Conservation (phyloP, 2,888 invertebrate species). For the Pollenia angustigena region DNA sequence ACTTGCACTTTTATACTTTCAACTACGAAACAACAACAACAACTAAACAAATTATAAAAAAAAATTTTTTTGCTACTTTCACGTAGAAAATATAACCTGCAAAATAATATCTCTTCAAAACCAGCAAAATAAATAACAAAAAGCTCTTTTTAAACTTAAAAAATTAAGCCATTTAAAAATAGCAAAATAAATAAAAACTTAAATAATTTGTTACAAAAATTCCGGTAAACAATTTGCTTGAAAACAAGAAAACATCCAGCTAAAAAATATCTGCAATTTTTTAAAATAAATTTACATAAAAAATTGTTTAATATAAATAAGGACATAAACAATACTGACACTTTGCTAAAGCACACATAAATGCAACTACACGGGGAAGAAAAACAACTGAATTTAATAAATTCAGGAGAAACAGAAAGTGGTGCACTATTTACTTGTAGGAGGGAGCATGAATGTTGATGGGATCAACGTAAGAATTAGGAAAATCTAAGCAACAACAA, state of each 20-base stretch:
- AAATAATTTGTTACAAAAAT: slow-evolving; percentile 50
- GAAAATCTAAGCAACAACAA: not conserved
- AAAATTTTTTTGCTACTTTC: slow-evolving; percentile 28
- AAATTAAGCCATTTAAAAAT: slow-evolving; percentile 63
- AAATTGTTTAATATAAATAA: slow-evolving; percentile 59
- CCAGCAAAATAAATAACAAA: slow-evolving; percentile 26
- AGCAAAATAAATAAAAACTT: slow-evolving; percentile 20
- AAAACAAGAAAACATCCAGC: slow-evolving; percentile 21
- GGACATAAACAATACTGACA: slow-evolving; percentile 67
- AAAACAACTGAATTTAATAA: slow-evolving; percentile 29
- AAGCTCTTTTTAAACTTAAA: slow-evolving; percentile 50
- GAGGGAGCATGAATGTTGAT: slow-evolving; percentile 44
- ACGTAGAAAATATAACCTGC: slow-evolving; percentile 29
- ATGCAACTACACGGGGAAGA: not conserved
- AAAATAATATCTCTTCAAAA: slow-evolving; percentile 28
- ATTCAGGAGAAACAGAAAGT: slow-evolving; percentile 43
- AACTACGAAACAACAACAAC: not conserved
- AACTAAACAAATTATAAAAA: slow-evolving; percentile 18
- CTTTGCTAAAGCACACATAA: slow-evolving; percentile 29
- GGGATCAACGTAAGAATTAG: slow-evolving; percentile 23
- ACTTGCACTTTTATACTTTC: slow-evolving; percentile 28
- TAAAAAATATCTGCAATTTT: slow-evolving; percentile 41
- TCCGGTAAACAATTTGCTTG: slow-evolving; percentile 56
- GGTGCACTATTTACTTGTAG: slow-evolving; percentile 24
- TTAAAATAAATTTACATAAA: slow-evolving; percentile 53